These are phyloP conservation scores for Gymnocypris eckloni DNA, from an alignment of 2,797 vertebrate species.

Conservation along the genomic window DNA sequence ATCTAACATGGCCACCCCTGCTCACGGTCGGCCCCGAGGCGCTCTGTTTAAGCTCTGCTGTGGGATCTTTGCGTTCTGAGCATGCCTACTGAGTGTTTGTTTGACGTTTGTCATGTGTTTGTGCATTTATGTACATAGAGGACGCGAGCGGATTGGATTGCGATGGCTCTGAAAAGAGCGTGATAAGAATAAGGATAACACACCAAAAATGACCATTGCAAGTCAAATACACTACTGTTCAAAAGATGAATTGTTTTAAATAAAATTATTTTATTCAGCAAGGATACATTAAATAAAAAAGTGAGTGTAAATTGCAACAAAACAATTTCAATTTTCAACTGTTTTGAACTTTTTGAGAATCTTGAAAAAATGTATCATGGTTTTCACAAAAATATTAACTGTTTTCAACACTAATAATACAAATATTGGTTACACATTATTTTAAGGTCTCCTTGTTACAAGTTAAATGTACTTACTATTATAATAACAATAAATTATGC, in stretches of 20 bases:
- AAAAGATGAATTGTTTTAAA: not conserved
- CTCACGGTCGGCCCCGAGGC: slow-evolving; percentile 24
- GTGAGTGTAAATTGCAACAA: not conserved
- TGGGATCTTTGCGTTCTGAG: slow-evolving; percentile 44
- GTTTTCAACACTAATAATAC: not conserved
- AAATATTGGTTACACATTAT: not conserved
- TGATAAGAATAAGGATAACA: not conserved
- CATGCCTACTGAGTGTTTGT: slow-evolving; percentile 58
- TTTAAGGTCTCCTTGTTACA: too few species aligned
- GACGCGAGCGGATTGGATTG: slow-evolving; percentile 25
- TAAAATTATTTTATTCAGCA: not conserved
- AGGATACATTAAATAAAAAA: not conserved
- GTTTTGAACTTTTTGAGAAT: not conserved
- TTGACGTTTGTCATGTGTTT: slow-evolving; percentile 63
- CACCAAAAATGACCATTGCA: not conserved
- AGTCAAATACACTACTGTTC: not conserved
- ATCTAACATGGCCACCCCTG: slow-evolving; percentile 51
- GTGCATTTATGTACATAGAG: slow-evolving; percentile 52
- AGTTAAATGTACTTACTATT: too few species aligned
- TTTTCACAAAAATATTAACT: not conserved
- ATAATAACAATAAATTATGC: too few species aligned
- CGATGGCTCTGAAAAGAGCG: slow-evolving; percentile 17
- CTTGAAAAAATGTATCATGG: not conserved
- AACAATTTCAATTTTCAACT: not conserved
- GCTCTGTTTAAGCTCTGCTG: slow-evolving; percentile 50